phyloP scores from a whole-genome alignment of 2,888 invertebrate genomes.

The Eurois occulta region DNA sequence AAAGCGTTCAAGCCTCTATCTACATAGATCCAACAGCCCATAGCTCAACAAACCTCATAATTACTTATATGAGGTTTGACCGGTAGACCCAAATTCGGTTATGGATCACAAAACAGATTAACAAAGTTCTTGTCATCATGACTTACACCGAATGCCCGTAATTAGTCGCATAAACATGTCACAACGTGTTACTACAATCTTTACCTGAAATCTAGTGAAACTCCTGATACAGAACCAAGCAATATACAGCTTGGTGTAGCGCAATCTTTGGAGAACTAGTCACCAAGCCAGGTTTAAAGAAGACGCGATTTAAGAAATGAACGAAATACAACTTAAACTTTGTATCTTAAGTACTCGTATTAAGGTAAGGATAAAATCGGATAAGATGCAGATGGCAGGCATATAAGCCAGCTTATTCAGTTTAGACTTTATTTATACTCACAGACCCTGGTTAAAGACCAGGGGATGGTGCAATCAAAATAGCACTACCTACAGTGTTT shows the following conservation, averaged over 20 bases:
- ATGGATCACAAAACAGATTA: background rate
- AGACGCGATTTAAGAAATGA: background rate
- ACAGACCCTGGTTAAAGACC: background rate
- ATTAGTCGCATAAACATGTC: background rate
- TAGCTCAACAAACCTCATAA: background rate
- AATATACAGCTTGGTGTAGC: background rate
- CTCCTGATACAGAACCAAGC: background rate
- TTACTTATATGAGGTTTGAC: background rate
- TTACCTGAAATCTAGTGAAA: background rate
- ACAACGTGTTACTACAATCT: background rate
- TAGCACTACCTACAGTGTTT: background rate
- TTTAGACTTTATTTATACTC: background rate
- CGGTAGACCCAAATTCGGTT: background rate
- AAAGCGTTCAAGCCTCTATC: background rate
- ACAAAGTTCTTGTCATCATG: constrained; percentile 11
- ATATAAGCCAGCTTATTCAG: background rate
- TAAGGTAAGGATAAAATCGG: too few species aligned
- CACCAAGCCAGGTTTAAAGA: too few species aligned
- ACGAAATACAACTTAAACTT: background rate
- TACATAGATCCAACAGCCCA: background rate
- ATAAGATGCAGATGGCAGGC: constrained; percentile 5
- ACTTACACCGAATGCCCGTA: background rate
- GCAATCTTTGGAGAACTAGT: constrained; percentile 20
- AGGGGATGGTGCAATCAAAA: background rate
- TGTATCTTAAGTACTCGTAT: background rate